Evolutionary conservation across 2,888 invertebrate species (phyloP), one percentile per base, ranked within the genome.

Genomic region (Drosophila limbata): DNA sequence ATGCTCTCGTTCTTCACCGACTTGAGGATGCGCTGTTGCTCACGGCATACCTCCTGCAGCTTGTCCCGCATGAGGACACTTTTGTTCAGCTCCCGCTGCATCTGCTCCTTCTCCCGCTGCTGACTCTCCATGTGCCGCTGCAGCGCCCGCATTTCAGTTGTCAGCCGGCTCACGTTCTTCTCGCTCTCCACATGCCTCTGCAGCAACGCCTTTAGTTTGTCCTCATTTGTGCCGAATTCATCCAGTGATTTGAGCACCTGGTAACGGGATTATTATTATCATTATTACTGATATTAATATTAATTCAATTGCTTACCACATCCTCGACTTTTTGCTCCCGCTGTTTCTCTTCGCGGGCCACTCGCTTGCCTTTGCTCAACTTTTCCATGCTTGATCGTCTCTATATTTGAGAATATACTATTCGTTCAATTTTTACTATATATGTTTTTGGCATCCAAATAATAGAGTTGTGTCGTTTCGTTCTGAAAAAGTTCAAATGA

Each of bases 21-120:
- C 92, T 98, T 98, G 91, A 98, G 98, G 85, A 98, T 96, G 90
- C 96, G 96, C 93, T 98, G 98, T 47, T 99, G 94, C 91, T 98
- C 98, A 10, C 98, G 93, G 90, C 98, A 98, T 4, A 99, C 94
- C 90, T 96, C 96, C 92, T 98, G 98, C 79, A 99, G 93, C 89
- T 97, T 96, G 28, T 96, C 96, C 76, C 90, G 95, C 50, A 97
- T 95, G 50, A 97, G 94, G 56, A 97, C 94, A 52, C 95, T 95
- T 92, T 97, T 97, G 79, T 96, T 96, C 73, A 96, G 95, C 88
- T 98, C 98, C 55, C 95, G 94, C 89, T 97, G 96, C 50, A 96
- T 91, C 80, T 96, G 95, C 78, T 98, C 97, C 83, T 96, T 97
- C 88, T 98, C 97, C 76, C 95, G 95, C 48, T 94, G 92, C 19